Percentiles rank a stretch among this genome's conserved stretches.
Evolutionary conservation across 2,113 vertebrate species (phyloP).

Genomic region (Lanius collurio): DNA sequence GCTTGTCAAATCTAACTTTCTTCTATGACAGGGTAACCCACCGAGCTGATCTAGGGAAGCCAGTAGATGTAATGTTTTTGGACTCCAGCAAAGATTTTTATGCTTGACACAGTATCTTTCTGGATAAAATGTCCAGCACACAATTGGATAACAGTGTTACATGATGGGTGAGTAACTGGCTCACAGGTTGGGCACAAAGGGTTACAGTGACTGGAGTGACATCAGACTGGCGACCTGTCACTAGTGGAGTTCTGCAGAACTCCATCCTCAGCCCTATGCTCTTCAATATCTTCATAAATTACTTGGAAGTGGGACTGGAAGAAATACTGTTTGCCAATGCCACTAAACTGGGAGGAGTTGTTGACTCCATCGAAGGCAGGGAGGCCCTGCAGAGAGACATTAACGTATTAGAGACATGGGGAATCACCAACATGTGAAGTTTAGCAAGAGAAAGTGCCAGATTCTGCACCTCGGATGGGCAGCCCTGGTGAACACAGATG

Average conservation of each 20-base stretch:
- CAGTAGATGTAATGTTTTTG: not conserved
- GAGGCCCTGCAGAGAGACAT: not conserved
- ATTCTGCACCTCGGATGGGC: not conserved
- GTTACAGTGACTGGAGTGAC: not conserved
- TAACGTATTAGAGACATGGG: not conserved
- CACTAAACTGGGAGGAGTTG: not conserved
- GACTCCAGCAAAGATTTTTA: not conserved
- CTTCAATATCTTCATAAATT: not conserved
- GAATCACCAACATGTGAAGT: fast-evolving
- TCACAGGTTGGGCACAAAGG: not conserved
- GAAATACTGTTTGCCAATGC: not conserved
- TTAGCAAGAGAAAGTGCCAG: not conserved
- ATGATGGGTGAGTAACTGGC: not conserved
- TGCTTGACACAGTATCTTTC: not conserved
- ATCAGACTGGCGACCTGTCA: too few relatives aligned
- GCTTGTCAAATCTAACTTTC: not conserved
- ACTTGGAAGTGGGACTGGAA: not conserved
- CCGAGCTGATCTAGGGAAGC: not conserved
- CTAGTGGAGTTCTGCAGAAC: not conserved
- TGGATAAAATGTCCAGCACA: not conserved
- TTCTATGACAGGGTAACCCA: not conserved
- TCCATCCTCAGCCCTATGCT: not conserved
- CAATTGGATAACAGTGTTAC: not conserved
- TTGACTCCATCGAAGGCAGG: fast-evolving
- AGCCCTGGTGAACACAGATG: not conserved